Evolutionary conservation across 2,113 vertebrate species (phyloP).

Genomic region (Muntiacus muntjak): DNA sequence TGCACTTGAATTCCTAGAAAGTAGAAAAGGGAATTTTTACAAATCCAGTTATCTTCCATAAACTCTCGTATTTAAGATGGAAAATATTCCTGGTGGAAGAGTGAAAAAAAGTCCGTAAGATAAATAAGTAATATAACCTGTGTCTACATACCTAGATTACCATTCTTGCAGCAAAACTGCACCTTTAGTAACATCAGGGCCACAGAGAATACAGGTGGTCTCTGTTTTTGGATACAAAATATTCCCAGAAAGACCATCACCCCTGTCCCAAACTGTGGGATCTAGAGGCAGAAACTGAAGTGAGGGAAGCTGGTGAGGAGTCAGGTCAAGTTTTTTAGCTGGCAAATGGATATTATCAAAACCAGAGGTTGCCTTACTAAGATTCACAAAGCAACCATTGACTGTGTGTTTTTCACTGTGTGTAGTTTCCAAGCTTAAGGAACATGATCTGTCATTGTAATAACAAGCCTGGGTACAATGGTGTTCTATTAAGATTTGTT

Average conservation of each 20-base stretch:
- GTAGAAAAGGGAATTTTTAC: not conserved
- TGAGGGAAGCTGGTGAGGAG: not conserved
- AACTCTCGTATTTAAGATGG: not conserved
- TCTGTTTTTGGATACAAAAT: not conserved
- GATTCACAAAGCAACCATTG: not conserved
- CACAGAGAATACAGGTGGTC: not conserved
- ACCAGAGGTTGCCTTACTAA: not conserved
- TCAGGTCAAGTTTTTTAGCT: not conserved
- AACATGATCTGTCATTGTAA: not conserved
- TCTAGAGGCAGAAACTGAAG: not conserved
- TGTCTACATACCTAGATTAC: not conserved
- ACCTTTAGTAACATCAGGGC: not conserved
- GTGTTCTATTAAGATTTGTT: not conserved
- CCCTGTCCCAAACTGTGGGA: not conserved
- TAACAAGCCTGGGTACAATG: not conserved
- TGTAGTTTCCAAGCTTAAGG: not conserved
- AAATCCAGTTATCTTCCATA: not conserved
- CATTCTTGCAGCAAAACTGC: not conserved
- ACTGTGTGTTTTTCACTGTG: not conserved
- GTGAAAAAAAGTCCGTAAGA: not conserved
- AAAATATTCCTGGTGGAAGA: not conserved
- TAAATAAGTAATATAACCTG: not conserved
- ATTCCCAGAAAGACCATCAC: not conserved
- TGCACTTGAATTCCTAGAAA: slow-evolving; percentile 27
- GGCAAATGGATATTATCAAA: not conserved